Conservation (phyloP, 1,140 invertebrate species). For the Scylla paramamosain region DNA sequence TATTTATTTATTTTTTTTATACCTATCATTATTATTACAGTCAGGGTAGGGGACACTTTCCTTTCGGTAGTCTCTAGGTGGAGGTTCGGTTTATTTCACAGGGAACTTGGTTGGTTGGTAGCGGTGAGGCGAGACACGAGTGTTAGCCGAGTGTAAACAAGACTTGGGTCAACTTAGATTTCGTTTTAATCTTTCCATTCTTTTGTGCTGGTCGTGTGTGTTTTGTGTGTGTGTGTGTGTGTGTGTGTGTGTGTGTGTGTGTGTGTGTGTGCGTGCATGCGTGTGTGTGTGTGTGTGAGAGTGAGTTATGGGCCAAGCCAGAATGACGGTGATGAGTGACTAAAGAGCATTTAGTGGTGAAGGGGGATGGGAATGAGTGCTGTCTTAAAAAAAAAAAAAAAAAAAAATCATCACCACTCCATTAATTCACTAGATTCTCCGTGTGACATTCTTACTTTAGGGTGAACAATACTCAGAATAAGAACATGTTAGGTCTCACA, state of each 20-base stretch:
- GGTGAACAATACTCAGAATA: too few species aligned
- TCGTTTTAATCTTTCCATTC: background rate
- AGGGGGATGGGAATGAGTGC: too few species aligned
- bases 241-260: background rate
- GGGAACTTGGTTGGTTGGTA: background rate
- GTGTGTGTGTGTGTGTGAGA: background rate
- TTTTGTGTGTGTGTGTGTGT: background rate
- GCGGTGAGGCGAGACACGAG: background rate
- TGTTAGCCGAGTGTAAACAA: background rate
- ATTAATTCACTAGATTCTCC: too few species aligned
- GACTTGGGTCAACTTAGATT: background rate
- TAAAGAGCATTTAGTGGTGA: too few species aligned
- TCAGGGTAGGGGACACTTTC: background rate
- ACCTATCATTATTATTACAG: background rate
- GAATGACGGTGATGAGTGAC: too few species aligned
- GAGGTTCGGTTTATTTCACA: background rate
- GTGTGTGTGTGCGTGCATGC: background rate
- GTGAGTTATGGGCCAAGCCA: too few species aligned
- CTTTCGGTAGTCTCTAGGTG: background rate
- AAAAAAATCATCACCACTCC: too few species aligned
- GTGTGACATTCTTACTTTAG: too few species aligned
- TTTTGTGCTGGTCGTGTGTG: background rate
- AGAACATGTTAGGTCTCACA: too few species aligned
- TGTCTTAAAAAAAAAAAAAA: too few species aligned
- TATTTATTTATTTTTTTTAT: too few species aligned